phyloP scores from a whole-genome alignment of 2,888 invertebrate genomes.

The Agonopterix arenella region DNA sequence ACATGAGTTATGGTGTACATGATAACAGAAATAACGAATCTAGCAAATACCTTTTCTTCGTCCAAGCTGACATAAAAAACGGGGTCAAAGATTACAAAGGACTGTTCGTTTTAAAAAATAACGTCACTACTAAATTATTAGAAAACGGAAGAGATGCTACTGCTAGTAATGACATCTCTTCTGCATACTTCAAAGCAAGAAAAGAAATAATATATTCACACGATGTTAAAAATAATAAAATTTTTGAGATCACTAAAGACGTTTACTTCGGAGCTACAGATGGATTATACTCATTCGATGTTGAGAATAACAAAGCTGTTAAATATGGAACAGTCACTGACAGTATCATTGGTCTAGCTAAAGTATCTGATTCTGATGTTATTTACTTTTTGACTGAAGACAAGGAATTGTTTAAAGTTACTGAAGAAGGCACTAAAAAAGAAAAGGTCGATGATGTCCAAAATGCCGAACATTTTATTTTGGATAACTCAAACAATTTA shows the following conservation, averaged over 20 bases:
- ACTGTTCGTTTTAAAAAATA: constrained; percentile 25
- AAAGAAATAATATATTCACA: no score
- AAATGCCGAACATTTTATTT: constrained; percentile 39
- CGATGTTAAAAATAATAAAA: no score
- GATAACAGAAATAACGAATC: constrained; percentile 11
- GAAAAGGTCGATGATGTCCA: constrained; percentile 30
- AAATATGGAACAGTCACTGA: constrained; percentile 45
- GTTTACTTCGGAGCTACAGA: constrained; percentile 13
- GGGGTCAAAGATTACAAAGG: constrained; percentile 28
- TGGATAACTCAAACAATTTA: constrained; percentile 44
- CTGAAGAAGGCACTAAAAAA: constrained; percentile 41
- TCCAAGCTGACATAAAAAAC: constrained; percentile 25
- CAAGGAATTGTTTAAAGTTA: constrained; percentile 42
- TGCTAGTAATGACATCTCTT: constrained; percentile 18
- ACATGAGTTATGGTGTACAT: constrained; percentile 13
- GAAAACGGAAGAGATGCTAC: constrained; percentile 34
- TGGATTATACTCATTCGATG: constrained; percentile 38
- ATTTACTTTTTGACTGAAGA: constrained; percentile 46
- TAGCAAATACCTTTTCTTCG: constrained; percentile 23
- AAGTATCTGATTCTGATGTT: constrained; percentile 24
- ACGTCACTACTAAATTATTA: constrained; percentile 26
- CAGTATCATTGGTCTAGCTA: constrained; percentile 34
- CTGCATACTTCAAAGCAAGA: no score
- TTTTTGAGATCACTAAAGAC: no score
- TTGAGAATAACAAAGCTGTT: constrained; percentile 22